Conservation (phyloP, 2,113 vertebrate species). For the Mugil cephalus region DNA sequence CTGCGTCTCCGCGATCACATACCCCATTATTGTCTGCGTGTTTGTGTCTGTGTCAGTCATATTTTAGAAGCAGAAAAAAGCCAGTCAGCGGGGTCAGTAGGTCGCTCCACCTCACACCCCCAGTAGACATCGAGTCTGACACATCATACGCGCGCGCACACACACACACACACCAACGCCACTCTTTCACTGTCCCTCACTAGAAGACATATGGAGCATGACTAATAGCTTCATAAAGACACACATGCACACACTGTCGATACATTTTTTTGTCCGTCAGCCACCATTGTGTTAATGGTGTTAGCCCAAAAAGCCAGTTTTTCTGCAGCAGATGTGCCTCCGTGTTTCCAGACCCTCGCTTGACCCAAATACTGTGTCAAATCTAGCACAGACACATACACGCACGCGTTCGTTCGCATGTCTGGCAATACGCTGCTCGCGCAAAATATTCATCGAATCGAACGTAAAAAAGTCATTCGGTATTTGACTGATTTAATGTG, state of each 20-base stretch:
- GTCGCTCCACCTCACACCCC: slow-evolving; percentile 66
- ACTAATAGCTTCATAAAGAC: slow-evolving; percentile 80
- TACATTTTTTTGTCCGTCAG: slow-evolving; percentile 67
- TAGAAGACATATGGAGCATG: slow-evolving; percentile 79
- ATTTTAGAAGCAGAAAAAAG: slow-evolving; percentile 66
- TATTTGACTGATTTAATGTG: background rate
- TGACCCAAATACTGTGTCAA: slow-evolving; percentile 72
- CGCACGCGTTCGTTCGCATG: background rate
- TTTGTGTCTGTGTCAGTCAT: slow-evolving; percentile 46
- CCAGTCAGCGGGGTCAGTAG: slow-evolving; percentile 62
- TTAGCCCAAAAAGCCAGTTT: slow-evolving; percentile 61
- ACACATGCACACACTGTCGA: slow-evolving; percentile 65
- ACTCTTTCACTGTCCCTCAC: slow-evolving; percentile 62
- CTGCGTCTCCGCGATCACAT: slow-evolving; percentile 42
- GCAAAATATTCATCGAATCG: background rate
- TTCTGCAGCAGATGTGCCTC: slow-evolving; percentile 70
- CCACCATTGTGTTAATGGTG: slow-evolving; percentile 74
- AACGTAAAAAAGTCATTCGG: background rate
- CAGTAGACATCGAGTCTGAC: slow-evolving; percentile 61
- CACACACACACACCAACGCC: slow-evolving; percentile 39
- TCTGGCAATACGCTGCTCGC: too few relatives aligned
- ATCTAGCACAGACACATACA: slow-evolving; percentile 29
- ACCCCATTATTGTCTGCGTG: slow-evolving; percentile 34
- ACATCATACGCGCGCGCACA: slow-evolving; percentile 45
- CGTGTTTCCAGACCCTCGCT: slow-evolving; percentile 49